Percentiles rank a stretch among this genome's conserved stretches.
Evolutionary conservation across 2,113 vertebrate species (phyloP).

Genomic region (Siniperca knerii): DNA sequence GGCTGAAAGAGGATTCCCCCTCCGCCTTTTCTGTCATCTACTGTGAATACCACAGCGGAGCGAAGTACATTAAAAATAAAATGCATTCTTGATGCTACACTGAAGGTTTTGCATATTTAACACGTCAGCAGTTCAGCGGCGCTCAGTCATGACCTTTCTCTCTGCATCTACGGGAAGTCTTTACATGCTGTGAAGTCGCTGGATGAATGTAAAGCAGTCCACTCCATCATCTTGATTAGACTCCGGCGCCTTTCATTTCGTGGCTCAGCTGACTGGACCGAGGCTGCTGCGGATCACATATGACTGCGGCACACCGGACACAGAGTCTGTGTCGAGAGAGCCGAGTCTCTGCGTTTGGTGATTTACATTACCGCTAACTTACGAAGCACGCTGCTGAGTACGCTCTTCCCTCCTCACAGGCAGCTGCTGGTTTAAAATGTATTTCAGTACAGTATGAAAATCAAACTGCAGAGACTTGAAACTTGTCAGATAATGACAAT

Average conservation of each 20-base stretch:
- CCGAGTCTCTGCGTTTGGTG: not conserved
- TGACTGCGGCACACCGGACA: too few relatives aligned
- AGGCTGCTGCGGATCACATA: too few relatives aligned
- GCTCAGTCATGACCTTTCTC: not conserved
- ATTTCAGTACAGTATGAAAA: too few relatives aligned
- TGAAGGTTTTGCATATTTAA: not conserved
- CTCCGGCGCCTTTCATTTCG: conserved; percentile 29
- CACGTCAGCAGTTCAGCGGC: not conserved
- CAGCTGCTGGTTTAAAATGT: too few relatives aligned
- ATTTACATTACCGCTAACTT: not conserved
- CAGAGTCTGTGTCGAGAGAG: not conserved
- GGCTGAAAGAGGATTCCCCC: not conserved
- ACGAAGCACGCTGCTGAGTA: too few relatives aligned
- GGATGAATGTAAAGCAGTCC: conserved; percentile 16
- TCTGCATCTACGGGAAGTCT: not conserved
- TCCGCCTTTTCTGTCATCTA: too few relatives aligned
- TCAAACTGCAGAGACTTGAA: not conserved
- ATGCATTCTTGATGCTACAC: not conserved
- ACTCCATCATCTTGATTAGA: conserved; percentile 26
- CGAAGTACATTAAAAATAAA: not conserved
- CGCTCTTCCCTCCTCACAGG: not conserved
- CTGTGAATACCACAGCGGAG: too few relatives aligned
- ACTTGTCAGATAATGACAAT: not conserved
- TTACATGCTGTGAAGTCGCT: not conserved
- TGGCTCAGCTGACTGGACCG: conserved; percentile 10